A percentile compares a stretch with the other conserved stretches of the same genome.
Evolutionary conservation across 2,797 vertebrate species (phyloP).

Genomic region (Sphenopsis melanotis): DNA sequence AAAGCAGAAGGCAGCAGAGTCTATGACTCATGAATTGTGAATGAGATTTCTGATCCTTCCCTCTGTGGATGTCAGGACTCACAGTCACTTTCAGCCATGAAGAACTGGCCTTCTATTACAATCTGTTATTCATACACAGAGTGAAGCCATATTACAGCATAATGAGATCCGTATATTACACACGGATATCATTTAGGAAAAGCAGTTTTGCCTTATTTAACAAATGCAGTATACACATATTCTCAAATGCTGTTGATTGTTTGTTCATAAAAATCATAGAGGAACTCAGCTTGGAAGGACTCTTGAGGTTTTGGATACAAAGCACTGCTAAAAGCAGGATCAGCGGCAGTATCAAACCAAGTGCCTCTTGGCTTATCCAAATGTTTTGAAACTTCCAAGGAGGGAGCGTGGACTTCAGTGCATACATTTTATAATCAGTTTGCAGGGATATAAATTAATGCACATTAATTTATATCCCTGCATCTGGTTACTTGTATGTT

Average conservation of each 20-base stretch:
- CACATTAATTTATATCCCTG: background rate
- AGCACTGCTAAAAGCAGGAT: background rate
- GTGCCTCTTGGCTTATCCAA: background rate
- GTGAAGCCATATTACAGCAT: background rate
- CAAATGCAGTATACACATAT: background rate
- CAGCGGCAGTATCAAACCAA: background rate
- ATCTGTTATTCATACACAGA: background rate
- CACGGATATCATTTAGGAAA: background rate
- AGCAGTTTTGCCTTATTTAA: slow-evolving; percentile 42
- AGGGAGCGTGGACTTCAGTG: background rate
- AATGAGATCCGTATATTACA: background rate
- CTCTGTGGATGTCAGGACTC: background rate
- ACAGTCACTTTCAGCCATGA: background rate
- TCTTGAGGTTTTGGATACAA: background rate
- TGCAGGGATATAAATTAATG: background rate
- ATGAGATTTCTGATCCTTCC: background rate
- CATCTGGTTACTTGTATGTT: background rate
- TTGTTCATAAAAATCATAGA: background rate
- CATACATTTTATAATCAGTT: background rate
- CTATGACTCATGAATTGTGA: slow-evolving; percentile 5
- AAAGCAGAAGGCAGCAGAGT: slow-evolving; percentile 42
- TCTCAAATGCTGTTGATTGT: background rate
- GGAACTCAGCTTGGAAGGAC: background rate
- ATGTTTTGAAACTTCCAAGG: background rate
- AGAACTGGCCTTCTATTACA: background rate